Evolutionary conservation across 2,797 vertebrate genomes (phyloP).

Genomic region (Novumbra hubbsi): DNA sequence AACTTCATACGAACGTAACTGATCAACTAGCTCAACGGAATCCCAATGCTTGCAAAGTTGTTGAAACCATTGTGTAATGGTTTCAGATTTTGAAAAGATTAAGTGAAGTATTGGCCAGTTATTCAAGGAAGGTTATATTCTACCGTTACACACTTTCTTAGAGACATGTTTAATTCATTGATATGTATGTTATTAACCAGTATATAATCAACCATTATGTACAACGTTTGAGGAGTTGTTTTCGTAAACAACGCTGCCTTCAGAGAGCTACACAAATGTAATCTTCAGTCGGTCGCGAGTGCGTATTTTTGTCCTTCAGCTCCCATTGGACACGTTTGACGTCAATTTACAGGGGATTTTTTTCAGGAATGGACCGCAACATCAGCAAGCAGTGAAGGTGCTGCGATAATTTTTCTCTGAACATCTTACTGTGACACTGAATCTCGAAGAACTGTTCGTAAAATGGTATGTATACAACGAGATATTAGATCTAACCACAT

Average conservation of each 20-base stretch:
- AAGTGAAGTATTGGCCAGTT: too few species aligned
- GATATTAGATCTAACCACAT: background rate
- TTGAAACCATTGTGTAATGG: too few species aligned
- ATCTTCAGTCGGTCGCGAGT: slow-evolving; percentile 15
- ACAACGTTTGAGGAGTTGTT: slow-evolving; percentile 4
- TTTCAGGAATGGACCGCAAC: slow-evolving; percentile 55
- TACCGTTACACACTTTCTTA: background rate
- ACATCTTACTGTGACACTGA: slow-evolving; percentile 44
- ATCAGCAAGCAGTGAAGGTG: slow-evolving; percentile 65
- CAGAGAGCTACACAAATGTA: background rate
- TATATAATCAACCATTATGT: background rate
- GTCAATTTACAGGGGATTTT: slow-evolving; percentile 46
- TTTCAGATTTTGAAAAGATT: too few species aligned
- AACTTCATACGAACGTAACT: too few species aligned
- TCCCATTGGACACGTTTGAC: slow-evolving; percentile 59
- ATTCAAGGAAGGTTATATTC: background rate
- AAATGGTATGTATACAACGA: slow-evolving; percentile 46
- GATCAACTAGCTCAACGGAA: too few species aligned
- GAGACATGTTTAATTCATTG: background rate
- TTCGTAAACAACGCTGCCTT: background rate
- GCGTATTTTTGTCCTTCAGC: slow-evolving; percentile 30
- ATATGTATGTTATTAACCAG: background rate
- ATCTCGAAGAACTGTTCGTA: slow-evolving; percentile 26
- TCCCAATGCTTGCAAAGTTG: too few species aligned
- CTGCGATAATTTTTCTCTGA: slow-evolving; percentile 31